Evolutionary conservation across 2,797 vertebrate species (phyloP).

Genomic region (Urocyon cinereoargenteus): DNA sequence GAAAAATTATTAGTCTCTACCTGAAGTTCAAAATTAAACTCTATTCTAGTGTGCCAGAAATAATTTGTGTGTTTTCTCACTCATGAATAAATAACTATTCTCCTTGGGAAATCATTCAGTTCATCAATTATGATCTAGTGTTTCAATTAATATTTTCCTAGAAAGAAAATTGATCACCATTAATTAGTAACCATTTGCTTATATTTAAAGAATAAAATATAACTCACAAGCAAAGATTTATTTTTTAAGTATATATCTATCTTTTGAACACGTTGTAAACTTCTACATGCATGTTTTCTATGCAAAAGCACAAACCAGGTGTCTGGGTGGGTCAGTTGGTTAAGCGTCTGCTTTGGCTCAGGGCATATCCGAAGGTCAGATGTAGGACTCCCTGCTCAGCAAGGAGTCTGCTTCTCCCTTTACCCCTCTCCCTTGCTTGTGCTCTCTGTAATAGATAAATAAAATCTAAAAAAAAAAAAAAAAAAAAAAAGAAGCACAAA

Average conservation of each 20-base stretch:
- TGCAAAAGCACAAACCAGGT: neutral
- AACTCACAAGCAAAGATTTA: neutral
- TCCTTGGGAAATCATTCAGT: neutral
- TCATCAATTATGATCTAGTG: conserved; percentile 42
- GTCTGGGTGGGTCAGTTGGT: no score
- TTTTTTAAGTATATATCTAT: neutral
- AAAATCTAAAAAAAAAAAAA: no score
- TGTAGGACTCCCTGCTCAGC: no score
- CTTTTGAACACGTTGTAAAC: neutral
- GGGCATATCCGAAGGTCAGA: no score
- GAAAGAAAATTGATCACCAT: neutral
- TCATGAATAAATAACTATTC: conserved; percentile 71
- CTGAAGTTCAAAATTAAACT: conserved; percentile 66
- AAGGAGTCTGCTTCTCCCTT: no score
- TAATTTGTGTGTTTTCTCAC: conserved; percentile 62
- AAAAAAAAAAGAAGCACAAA: neutral
- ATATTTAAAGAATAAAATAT: neutral
- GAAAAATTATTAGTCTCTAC: conserved; percentile 58
- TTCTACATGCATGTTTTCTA: neutral
- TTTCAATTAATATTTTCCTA: conserved; percentile 22
- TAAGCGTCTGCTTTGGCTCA: no score
- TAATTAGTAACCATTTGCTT: conserved; percentile 7
- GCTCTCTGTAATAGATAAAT: no score
- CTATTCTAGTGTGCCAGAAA: conserved; percentile 54
- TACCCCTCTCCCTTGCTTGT: no score